Conservation (phyloP, 2,888 invertebrate species). For the Phengaris arion region DNA sequence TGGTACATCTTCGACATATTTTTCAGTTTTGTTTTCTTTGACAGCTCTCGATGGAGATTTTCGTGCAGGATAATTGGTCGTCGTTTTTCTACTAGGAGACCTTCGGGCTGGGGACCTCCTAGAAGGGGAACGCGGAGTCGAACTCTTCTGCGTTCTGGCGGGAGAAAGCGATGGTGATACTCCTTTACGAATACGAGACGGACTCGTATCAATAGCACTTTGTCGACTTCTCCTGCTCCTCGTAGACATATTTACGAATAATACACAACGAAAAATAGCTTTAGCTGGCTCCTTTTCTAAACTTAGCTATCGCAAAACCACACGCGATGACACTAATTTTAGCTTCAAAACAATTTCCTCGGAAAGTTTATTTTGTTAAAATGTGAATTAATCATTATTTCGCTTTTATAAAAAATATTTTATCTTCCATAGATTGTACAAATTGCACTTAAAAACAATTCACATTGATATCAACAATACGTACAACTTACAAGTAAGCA, state of each 20-base stretch:
- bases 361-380: background rate
- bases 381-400: background rate
- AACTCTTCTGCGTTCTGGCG: conserved; percentile 65
- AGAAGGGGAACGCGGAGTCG: conserved; percentile 48
- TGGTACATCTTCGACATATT: conserved; percentile 42
- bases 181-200: conserved; percentile 60
- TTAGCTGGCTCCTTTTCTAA: conserved; percentile 17
- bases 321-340: conserved; percentile 52
- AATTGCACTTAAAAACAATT: conserved; percentile 17
- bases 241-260: conserved; percentile 56
- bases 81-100: conserved; percentile 70
- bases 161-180: conserved; percentile 70
- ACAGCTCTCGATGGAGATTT: conserved; percentile 65
- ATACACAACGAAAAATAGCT: background rate
- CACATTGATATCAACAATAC: conserved; percentile 43
- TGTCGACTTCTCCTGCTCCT: conserved; percentile 65
- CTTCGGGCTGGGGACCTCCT: conserved; percentile 61
- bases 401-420: background rate
- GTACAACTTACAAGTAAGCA: conserved; percentile 50
- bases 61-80: conserved; percentile 67
- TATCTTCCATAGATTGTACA: background rate
- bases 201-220: conserved; percentile 59
- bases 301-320: conserved; percentile 57
- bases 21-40: conserved; percentile 50
- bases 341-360: background rate